Percentiles rank a stretch among this genome's conserved stretches.
These are phyloP conservation scores for Smittia aterrima DNA, from an alignment of 2,888 invertebrate species.

Conservation along the genomic window DNA sequence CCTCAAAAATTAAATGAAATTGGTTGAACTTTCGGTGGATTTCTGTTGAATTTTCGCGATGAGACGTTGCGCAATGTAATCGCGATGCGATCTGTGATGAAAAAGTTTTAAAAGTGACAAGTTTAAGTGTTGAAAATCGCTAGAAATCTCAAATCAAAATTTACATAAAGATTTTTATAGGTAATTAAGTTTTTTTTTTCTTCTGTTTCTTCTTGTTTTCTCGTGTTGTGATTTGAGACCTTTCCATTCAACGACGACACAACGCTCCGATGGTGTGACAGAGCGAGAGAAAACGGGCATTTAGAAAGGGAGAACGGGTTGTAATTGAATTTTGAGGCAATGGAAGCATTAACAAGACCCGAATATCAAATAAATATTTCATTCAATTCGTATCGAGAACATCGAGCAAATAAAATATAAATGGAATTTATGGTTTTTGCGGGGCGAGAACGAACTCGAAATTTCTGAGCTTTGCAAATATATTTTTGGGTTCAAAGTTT, in stretches of 20 bases:
- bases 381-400: background rate
- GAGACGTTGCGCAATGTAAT: background rate
- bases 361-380: conserved; percentile 5
- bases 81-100: background rate
- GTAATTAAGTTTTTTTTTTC: conserved; percentile 41
- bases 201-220: conserved; percentile 25
- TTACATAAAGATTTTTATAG: conserved; percentile 42
- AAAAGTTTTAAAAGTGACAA: conserved; percentile 15
- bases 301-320: conserved; percentile 31
- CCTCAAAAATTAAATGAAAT: conserved; percentile 35
- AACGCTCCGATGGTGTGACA: conserved; percentile 24
- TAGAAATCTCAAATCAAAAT: conserved; percentile 28
- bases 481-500: background rate
- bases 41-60: background rate
- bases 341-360: conserved; percentile 2
- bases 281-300: conserved; percentile 8
- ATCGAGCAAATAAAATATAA: conserved; percentile 5
- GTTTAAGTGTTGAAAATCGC: conserved; percentile 23
- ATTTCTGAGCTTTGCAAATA: background rate
- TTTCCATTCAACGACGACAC: conserved; percentile 33
- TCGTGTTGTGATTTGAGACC: conserved; percentile 41
- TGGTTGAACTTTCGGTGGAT: conserved; percentile 1
- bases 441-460: background rate
- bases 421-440: conserved; percentile 9
- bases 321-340: conserved; percentile 25